These are phyloP conservation scores for Parauchenoglanis punctatus DNA, from an alignment of 2,797 vertebrate genomes.

Conservation along the genomic window DNA sequence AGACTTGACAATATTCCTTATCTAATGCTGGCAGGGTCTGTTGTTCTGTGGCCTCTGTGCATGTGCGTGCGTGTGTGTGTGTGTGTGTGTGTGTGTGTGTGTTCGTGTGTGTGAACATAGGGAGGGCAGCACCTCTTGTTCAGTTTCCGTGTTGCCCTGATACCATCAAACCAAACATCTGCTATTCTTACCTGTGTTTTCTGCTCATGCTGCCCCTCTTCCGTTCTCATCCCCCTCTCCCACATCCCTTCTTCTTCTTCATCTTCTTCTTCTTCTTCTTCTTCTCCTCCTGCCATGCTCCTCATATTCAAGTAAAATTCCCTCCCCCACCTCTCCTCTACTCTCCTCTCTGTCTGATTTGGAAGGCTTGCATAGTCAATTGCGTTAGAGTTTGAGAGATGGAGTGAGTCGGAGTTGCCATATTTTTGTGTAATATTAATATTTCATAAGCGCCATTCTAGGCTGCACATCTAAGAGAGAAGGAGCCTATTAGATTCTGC, in stretches of 20 bases:
- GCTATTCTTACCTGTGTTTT: slow-evolving; percentile 24
- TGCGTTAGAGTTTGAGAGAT: slow-evolving; percentile 75
- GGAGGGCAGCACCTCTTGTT: slow-evolving; percentile 26
- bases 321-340: slow-evolving; percentile 20
- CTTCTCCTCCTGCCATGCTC: background rate
- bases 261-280: too few relatives aligned
- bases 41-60: slow-evolving; percentile 42
- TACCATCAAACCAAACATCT: slow-evolving; percentile 33
- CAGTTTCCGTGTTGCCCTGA: slow-evolving; percentile 12
- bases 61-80: slow-evolving; percentile 3
- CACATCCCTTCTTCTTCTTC: slow-evolving; percentile 1
- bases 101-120: slow-evolving; percentile 11
- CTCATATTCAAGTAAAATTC: slow-evolving; percentile 28
- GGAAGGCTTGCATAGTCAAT: slow-evolving; percentile 81
- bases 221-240: slow-evolving; percentile 5
- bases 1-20: slow-evolving; percentile 50
- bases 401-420: slow-evolving; percentile 75
- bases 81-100: slow-evolving; percentile 23
- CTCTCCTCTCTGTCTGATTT: slow-evolving; percentile 69
- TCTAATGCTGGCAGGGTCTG: slow-evolving; percentile 48
- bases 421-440: slow-evolving; percentile 82
- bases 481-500: slow-evolving; percentile 72
- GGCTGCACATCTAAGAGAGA: slow-evolving; percentile 80
- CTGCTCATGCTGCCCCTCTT: background rate
- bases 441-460: slow-evolving; percentile 82